Evolutionary conservation across 2,797 vertebrate genomes (phyloP), one percentile per base, ranked within the genome.

Genomic region (Neosilurus mollespiculum): DNA sequence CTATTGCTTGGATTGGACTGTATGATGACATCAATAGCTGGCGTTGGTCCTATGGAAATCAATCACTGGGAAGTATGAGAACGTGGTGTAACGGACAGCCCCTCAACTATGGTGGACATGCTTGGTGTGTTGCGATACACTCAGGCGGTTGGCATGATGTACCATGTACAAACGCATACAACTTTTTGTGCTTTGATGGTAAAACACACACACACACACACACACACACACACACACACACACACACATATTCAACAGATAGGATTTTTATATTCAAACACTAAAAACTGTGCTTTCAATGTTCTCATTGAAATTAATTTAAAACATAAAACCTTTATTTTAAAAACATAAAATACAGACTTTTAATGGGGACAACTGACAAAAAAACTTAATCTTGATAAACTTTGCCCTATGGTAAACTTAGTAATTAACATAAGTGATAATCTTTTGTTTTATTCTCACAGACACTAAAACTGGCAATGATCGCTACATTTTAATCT

Each of bases 171-270:
- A 0, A 2, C 22, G 1, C 0, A 11, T 4, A 4, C 2, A 14
- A n/a, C 8, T 65, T 78, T 18, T 20, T 78, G 9, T 78, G 77
- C 43, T 65, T 64, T 51, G 59, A 78, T 78, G 77, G 77, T 78
- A 78, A 65, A 59, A 14, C 51, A 16, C 37, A 51, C 14, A 11
- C 10, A 43, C 62, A 62, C 14, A 43, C 43, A 43, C 37, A 43
- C 37, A 43, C 37, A 43, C 37, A 43, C 37, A 43, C 37, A 43
- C 37, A 43, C 37, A 43, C 37, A 43, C 43, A 43, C 43, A 43
- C 43, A 43, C 43, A 43, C 43, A 43, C 43, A 43, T 8, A 43
- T 43, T 43, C 8, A 43, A 5, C 43, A 9, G 20, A 43, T 78
- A 67, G 16, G 7, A 30, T 37, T 70, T 9, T 51, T 7, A 10